Conservation (phyloP, 2,113 vertebrate genomes). For the Machaerirhynchus nigripectus region DNA sequence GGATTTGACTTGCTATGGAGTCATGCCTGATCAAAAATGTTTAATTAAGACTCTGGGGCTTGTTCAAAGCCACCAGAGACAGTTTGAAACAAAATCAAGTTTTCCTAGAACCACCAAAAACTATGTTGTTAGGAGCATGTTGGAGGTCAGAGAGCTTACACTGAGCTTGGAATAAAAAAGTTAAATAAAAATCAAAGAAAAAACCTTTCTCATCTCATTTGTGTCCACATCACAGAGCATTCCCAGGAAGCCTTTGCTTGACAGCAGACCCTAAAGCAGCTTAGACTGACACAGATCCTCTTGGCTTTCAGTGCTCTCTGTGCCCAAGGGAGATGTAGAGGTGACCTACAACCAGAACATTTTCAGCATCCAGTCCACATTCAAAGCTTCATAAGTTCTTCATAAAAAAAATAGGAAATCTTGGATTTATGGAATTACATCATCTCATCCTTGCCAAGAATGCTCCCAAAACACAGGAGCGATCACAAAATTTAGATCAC, state of each 20-base stretch:
- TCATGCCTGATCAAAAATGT: neutral
- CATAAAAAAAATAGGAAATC: neutral
- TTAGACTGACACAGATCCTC: neutral
- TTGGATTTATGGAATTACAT: neutral
- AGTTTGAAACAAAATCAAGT: neutral
- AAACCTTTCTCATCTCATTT: neutral
- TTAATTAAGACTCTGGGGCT: slow-evolving; percentile 35
- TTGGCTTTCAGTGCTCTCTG: neutral
- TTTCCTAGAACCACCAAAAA: neutral
- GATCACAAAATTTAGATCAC: neutral
- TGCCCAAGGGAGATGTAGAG: neutral
- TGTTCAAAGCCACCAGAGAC: neutral
- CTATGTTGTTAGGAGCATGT: neutral
- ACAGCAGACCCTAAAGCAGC: neutral
- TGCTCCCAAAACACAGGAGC: neutral
- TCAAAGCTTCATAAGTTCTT: neutral
- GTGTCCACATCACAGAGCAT: neutral
- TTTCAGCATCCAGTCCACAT: neutral
- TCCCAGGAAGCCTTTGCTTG: neutral
- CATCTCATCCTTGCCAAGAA: neutral
- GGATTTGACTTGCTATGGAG: neutral
- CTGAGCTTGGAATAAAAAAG: neutral
- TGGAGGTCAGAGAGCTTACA: neutral
- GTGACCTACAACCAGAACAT: neutral
- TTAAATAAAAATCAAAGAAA: neutral